These are phyloP conservation scores for Puntigrus tetrazona DNA, from an alignment of 2,113 vertebrate genomes.

Conservation along the genomic window DNA sequence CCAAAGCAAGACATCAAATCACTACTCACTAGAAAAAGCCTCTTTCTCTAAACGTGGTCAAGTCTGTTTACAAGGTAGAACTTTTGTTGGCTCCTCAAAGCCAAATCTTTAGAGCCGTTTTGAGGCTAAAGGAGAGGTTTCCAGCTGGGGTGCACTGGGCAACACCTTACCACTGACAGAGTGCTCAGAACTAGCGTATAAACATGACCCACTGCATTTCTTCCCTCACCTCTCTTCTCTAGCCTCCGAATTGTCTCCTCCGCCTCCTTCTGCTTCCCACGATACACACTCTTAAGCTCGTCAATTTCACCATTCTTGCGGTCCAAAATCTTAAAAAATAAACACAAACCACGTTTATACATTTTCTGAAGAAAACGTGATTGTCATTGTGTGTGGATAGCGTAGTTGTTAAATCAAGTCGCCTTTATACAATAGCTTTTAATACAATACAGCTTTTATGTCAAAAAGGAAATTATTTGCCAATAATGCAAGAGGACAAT, in stretches of 20 bases:
- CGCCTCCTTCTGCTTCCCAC: constrained; percentile 82
- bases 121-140: not conserved
- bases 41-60: not conserved
- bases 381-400: not conserved
- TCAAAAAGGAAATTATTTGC: too few species aligned
- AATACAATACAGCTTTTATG: too few species aligned
- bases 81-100: not conserved
- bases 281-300: constrained; percentile 81
- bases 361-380: not conserved
- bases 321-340: constrained; percentile 83
- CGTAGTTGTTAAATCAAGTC: not conserved
- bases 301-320: constrained; percentile 93
- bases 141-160: constrained; percentile 66
- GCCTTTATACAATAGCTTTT: too few species aligned
- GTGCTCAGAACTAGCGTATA: constrained; percentile 39
- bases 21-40: not conserved
- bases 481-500: too few species aligned
- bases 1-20: not conserved
- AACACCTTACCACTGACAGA: constrained; percentile 46
- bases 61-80: not conserved
- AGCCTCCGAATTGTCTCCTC: constrained; percentile 85
- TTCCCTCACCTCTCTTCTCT: constrained; percentile 90
- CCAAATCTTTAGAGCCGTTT: not conserved
- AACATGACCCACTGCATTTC: constrained; percentile 61
- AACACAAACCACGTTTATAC: not conserved